A percentile compares a stretch with the other conserved stretches of the same genome.
phyloP scores from a whole-genome alignment of 2,113 vertebrate genomes.

The Pseudorectes ferrugineus region DNA sequence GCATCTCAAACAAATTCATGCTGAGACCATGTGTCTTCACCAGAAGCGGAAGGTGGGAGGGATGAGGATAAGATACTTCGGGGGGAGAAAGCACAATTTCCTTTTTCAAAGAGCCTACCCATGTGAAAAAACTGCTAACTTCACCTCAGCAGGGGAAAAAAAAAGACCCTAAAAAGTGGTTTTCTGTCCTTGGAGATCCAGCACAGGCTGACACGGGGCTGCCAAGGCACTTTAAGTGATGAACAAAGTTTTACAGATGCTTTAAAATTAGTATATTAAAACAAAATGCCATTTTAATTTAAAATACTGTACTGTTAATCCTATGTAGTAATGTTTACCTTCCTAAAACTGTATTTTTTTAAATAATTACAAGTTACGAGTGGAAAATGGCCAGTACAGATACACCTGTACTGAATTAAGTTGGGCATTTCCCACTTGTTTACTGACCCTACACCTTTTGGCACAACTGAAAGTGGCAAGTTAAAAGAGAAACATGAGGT shows the following conservation, averaged over 20 bases:
- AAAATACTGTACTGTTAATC: not conserved
- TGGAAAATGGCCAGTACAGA: accelerated
- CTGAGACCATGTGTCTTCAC: not conserved
- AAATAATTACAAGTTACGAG: not conserved
- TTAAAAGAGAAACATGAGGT: not conserved
- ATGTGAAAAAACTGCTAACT: not conserved
- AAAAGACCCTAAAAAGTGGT: not conserved
- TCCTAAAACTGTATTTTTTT: not conserved
- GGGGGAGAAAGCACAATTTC: not conserved
- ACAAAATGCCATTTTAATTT: not conserved
- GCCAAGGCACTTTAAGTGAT: not conserved
- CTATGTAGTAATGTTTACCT: not conserved
- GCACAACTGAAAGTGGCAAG: not conserved
- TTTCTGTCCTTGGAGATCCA: not conserved
- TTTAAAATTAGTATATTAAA: not conserved
- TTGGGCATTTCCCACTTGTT: not conserved
- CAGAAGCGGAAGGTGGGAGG: not conserved
- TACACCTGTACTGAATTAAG: not conserved
- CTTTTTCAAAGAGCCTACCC: accelerated
- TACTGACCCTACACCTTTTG: not conserved
- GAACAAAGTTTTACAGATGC: not conserved
- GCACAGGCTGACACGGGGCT: not conserved
- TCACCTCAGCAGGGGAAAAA: not conserved
- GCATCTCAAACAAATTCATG: not conserved
- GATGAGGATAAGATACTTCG: not conserved